Conservation (phyloP, 2,797 vertebrate species). For the Corythornis leucogaster region DNA sequence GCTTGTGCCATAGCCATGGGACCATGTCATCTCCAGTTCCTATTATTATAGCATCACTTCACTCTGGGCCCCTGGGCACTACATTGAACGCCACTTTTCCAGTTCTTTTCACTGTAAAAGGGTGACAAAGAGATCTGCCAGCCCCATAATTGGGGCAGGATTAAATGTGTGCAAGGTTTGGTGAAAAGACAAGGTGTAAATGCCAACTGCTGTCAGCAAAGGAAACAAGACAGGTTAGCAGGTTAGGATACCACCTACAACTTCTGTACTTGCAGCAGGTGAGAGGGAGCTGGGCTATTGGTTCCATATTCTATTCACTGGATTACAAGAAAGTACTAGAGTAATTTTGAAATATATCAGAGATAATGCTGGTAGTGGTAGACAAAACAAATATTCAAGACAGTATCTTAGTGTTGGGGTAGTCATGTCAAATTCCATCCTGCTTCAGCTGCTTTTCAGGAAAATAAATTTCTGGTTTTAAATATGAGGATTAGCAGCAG, state of each 20-base stretch:
- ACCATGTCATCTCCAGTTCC: not conserved
- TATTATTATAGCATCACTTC: not conserved
- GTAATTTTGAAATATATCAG: not conserved
- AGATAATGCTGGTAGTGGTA: not conserved
- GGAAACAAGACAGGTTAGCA: not conserved
- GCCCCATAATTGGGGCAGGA: rapidly evolving
- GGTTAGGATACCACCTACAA: not conserved
- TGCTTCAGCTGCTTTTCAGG: not conserved
- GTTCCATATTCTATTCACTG: not conserved
- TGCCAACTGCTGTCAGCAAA: not conserved
- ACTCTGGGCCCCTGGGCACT: not conserved
- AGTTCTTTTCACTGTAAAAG: not conserved
- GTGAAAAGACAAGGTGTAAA: conserved; percentile 13
- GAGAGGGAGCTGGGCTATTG: not conserved
- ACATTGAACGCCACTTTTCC: not conserved
- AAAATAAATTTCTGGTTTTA: conserved; percentile 63
- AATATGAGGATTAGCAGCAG: conserved; percentile 67
- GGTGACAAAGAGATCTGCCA: not conserved
- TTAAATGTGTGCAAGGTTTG: not conserved
- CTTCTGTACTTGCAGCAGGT: not conserved
- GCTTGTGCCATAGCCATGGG: not conserved
- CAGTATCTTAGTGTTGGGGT: not conserved
- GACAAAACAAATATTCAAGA: not conserved
- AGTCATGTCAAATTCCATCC: not conserved
- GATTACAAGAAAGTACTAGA: not conserved